Evolutionary conservation across 1,140 invertebrate species (phyloP).

Genomic region (Spodoptera frugiperda): DNA sequence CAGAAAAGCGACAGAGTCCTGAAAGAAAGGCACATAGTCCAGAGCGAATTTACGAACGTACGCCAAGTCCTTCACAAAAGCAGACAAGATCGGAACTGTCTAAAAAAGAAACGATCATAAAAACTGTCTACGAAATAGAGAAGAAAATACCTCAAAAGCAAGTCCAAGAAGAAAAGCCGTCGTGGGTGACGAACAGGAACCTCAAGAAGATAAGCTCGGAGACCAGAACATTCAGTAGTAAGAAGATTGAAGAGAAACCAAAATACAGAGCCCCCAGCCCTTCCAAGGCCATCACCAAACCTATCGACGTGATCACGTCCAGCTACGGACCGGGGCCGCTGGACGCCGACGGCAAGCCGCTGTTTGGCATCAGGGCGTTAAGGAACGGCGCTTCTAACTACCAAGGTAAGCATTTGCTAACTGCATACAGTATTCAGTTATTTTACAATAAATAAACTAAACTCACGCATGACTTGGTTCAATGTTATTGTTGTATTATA

Average conservation of each 20-base stretch:
- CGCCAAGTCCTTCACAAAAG: conserved; percentile 40
- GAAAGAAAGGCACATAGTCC: conserved; percentile 43
- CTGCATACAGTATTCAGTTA: neutral
- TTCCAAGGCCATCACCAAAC: conserved; percentile 74
- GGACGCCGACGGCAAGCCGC: conserved; percentile 91
- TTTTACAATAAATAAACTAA: too few relatives aligned
- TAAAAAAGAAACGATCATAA: conserved; percentile 74
- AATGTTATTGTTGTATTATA: too few relatives aligned
- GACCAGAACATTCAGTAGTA: conserved; percentile 75
- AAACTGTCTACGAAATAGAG: conserved; percentile 71
- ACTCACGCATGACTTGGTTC: too few relatives aligned
- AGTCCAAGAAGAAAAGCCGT: conserved; percentile 82
- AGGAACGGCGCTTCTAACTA: conserved; percentile 87
- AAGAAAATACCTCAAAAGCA: conserved; percentile 71
- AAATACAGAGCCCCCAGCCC: conserved; percentile 77
- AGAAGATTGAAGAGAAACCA: conserved; percentile 81
- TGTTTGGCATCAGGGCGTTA: conserved; percentile 91
- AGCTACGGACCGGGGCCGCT: conserved; percentile 93
- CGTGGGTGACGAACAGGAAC: conserved; percentile 87
- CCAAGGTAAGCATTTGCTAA: conserved; percentile 76
- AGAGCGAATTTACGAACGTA: conserved; percentile 34
- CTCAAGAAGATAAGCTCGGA: conserved; percentile 81
- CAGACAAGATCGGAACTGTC: conserved; percentile 47
- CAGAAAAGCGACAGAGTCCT: conserved; percentile 63
- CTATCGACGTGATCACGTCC: conserved; percentile 90